A percentile compares a stretch with the other conserved stretches of the same genome.
phyloP scores from a whole-genome alignment of 2,113 vertebrate species.

The Calypte anna region DNA sequence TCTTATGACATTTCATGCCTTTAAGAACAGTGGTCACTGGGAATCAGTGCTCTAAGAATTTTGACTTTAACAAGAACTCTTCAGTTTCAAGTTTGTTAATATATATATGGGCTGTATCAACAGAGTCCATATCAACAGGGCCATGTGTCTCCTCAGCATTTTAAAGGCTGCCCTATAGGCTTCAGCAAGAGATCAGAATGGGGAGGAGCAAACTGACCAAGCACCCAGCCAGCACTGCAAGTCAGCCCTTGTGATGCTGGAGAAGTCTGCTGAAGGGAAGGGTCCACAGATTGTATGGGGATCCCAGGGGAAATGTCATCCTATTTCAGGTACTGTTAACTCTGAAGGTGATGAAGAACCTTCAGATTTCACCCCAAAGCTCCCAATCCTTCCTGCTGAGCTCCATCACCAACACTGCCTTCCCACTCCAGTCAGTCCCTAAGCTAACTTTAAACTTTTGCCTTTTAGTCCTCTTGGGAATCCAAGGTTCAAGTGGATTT shows the following conservation, averaged over 20 bases:
- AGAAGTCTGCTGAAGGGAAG: neutral
- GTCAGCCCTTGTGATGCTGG: rapidly evolving
- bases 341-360: neutral
- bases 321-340: neutral
- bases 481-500: neutral
- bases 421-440: neutral
- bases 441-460: neutral
- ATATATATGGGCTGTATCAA: neutral
- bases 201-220: neutral
- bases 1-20: neutral
- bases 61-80: neutral
- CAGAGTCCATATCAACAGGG: neutral
- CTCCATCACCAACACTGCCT: neutral
- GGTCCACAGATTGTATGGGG: neutral
- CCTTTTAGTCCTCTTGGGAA: neutral
- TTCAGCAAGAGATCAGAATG: rapidly evolving
- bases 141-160: neutral
- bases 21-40: neutral
- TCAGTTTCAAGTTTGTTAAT: neutral
- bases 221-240: neutral
- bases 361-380: neutral
- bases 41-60: neutral
- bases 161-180: neutral
- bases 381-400: neutral
- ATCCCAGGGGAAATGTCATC: neutral